A percentile compares a stretch with the other conserved stretches of the same genome.
phyloP scores from a whole-genome alignment of 1,140 invertebrate genomes.

The Coelopa frigida region DNA sequence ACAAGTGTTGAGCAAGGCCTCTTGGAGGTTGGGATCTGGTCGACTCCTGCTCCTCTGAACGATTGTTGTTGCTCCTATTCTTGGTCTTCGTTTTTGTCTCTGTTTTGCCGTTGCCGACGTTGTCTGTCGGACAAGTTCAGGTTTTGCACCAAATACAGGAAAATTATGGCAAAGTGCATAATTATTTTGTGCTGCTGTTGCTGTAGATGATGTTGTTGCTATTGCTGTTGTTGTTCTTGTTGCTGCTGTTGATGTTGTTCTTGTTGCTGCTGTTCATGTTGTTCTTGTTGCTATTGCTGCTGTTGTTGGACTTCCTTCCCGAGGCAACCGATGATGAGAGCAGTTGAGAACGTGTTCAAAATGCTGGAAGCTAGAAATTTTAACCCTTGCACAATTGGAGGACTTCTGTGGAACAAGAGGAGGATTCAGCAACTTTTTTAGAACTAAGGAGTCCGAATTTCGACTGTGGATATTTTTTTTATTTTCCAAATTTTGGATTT shows the following conservation, averaged over 20 bases:
- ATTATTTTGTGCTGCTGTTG: slow-evolving; percentile 38
- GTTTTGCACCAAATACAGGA: slow-evolving; percentile 4
- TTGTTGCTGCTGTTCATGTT: slow-evolving; percentile 10
- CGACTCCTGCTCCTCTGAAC: neutral
- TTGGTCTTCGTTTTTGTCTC: neutral
- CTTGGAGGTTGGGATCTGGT: neutral
- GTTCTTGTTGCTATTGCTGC: no score
- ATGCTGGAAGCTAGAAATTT: no score
- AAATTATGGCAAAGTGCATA: slow-evolving; percentile 44
- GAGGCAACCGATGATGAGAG: no score
- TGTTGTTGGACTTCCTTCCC: no score
- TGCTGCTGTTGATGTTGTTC: slow-evolving; percentile 19
- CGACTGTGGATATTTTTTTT: no score
- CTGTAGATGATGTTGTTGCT: slow-evolving; percentile 9
- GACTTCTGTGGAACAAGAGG: no score
- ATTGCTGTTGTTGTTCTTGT: no score
- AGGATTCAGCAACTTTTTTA: no score
- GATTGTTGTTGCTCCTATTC: neutral
- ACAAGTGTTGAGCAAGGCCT: neutral
- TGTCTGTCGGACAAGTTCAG: neutral
- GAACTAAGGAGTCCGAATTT: no score
- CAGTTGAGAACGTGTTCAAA: no score
- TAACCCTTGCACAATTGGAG: no score
- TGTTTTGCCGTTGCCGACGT: slow-evolving; percentile 2
- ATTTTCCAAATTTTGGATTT: no score